A percentile compares a stretch with the other conserved stretches of the same genome.
Conservation (phyloP, 2,797 vertebrate genomes). For the Arremon aurantiirostris region DNA sequence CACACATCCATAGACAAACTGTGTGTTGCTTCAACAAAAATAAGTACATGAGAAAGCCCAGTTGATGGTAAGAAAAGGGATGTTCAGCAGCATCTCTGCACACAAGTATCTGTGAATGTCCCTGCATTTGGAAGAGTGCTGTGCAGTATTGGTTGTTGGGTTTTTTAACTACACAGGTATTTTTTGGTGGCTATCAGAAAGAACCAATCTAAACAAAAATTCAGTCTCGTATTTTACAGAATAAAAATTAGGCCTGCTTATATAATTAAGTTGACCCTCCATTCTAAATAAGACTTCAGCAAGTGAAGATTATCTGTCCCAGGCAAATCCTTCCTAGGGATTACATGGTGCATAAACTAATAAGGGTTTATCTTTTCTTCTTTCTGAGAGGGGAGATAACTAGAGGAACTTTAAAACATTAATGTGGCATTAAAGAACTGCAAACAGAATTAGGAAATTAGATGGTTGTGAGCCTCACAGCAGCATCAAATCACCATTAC, state of each 20-base stretch:
- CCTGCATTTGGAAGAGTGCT: background rate
- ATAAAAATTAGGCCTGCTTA: background rate
- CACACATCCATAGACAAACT: background rate
- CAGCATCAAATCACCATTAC: background rate
- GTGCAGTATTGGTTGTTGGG: background rate
- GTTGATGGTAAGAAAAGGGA: background rate
- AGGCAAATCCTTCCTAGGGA: slow-evolving; percentile 27
- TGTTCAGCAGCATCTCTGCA: background rate
- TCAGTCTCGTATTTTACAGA: background rate
- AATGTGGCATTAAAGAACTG: background rate
- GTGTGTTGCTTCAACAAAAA: background rate
- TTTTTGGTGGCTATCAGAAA: background rate
- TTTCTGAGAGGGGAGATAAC: background rate
- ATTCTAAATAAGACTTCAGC: background rate
- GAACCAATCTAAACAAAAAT: background rate
- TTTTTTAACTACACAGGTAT: background rate
- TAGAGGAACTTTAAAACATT: background rate
- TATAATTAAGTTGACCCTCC: background rate
- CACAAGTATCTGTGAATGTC: background rate
- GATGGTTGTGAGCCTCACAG: background rate
- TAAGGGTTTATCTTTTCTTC: slow-evolving; percentile 15
- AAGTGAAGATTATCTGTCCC: slow-evolving; percentile 18
- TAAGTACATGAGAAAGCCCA: background rate
- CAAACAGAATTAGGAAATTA: background rate
- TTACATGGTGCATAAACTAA: slow-evolving; percentile 19